phyloP scores from a whole-genome alignment of 1,140 invertebrate species.

The Trachymyrmex cornetzi region DNA sequence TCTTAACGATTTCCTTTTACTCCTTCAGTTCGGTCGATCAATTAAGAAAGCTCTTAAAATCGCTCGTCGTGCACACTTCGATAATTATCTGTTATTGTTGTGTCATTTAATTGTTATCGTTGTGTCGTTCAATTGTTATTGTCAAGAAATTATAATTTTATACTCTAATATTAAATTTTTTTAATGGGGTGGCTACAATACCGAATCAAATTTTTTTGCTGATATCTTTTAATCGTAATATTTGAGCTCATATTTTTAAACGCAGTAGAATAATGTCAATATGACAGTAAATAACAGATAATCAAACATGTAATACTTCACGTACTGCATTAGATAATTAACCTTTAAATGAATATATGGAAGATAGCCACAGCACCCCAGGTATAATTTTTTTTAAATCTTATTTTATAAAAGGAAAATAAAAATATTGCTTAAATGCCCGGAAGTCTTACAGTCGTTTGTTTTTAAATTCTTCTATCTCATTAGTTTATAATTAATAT shows the following conservation, averaged over 20 bases:
- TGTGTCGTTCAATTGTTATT: neutral
- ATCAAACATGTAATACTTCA: neutral
- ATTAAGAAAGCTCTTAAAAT: slow-evolving; percentile 54
- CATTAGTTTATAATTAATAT: too few species aligned
- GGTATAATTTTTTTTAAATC: too few species aligned
- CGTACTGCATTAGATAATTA: neutral
- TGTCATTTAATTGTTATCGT: slow-evolving; percentile 20
- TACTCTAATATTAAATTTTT: neutral
- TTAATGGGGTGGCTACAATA: neutral
- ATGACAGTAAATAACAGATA: neutral
- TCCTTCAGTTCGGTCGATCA: slow-evolving; percentile 47
- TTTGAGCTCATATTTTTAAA: neutral
- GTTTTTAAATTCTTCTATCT: too few species aligned
- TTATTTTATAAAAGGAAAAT: too few species aligned
- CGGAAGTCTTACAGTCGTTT: too few species aligned
- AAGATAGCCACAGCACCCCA: too few species aligned
- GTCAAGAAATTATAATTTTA: neutral
- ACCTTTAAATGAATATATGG: too few species aligned
- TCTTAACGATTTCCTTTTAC: slow-evolving; percentile 58
- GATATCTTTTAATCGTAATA: neutral
- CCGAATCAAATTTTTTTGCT: neutral
- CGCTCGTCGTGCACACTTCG: slow-evolving; percentile 17
- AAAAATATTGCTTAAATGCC: too few species aligned
- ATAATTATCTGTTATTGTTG: slow-evolving; percentile 36
- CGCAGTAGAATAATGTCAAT: neutral